Percentiles rank a stretch among this genome's conserved stretches.
These are phyloP conservation scores for Rynchops niger DNA, from an alignment of 2,113 vertebrate species.

Conservation along the genomic window DNA sequence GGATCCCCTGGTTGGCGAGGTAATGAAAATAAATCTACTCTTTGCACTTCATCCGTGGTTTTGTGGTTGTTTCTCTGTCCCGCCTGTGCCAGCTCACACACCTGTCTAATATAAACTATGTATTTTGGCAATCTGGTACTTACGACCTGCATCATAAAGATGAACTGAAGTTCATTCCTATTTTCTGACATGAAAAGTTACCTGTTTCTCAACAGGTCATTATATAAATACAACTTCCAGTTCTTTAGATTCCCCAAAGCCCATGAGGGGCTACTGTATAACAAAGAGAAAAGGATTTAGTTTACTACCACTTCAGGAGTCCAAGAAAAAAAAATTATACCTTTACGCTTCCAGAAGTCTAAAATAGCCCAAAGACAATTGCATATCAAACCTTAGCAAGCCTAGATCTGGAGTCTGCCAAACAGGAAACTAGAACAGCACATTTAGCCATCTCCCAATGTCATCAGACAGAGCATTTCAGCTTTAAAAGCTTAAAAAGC, in stretches of 20 bases:
- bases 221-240: background rate
- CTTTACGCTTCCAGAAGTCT: background rate
- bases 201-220: background rate
- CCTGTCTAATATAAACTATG: background rate
- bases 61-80: background rate
- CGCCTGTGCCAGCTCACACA: background rate
- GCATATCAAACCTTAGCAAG: background rate
- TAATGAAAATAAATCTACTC: background rate
- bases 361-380: conserved; percentile 4
- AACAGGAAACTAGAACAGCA: background rate
- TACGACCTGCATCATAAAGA: background rate
- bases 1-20: background rate
- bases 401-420: background rate
- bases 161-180: background rate
- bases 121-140: background rate
- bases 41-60: background rate
- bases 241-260: background rate
- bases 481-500: conserved; percentile 25
- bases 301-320: background rate
- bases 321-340: background rate
- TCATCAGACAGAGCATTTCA: conserved; percentile 17
- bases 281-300: background rate
- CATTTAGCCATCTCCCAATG: background rate
- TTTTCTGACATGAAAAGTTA: background rate
- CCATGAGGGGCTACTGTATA: background rate